These are phyloP conservation scores for Phaedon cochleariae DNA, from an alignment of 2,888 invertebrate genomes.

Conservation along the genomic window DNA sequence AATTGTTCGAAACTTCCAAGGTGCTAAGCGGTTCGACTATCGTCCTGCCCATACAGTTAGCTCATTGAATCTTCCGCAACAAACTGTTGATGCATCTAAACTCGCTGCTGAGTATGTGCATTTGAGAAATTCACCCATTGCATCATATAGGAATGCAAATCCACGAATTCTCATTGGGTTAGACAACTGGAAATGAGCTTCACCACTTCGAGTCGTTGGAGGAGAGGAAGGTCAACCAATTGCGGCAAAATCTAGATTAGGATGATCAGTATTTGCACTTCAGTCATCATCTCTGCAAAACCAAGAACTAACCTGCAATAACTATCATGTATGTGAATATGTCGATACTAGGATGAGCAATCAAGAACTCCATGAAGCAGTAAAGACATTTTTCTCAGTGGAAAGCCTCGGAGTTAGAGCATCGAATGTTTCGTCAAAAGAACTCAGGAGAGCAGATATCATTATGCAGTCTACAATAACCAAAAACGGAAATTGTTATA, in stretches of 20 bases:
- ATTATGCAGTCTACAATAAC: background rate
- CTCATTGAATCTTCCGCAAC: background rate
- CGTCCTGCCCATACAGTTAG: background rate
- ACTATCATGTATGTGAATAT: slow-evolving; percentile 10
- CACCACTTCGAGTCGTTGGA: slow-evolving; percentile 19
- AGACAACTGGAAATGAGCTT: slow-evolving; percentile 20
- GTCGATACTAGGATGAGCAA: background rate
- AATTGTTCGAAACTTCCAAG: background rate
- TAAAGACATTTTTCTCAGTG: slow-evolving; percentile 21
- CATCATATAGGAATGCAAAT: slow-evolving; percentile 9
- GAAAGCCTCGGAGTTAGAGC: slow-evolving; percentile 27
- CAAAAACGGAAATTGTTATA: slow-evolving; percentile 6
- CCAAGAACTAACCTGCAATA: background rate
- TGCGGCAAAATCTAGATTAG: slow-evolving; percentile 38
- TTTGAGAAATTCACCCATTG: slow-evolving; percentile 9
- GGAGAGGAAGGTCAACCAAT: slow-evolving; percentile 26
- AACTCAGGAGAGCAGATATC: slow-evolving; percentile 10
- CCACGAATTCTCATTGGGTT: slow-evolving; percentile 21
- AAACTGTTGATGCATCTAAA: background rate
- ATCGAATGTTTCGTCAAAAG: background rate
- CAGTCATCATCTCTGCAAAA: background rate
- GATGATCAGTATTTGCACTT: slow-evolving; percentile 33
- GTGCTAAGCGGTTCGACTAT: background rate
- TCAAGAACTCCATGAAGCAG: slow-evolving; percentile 6
- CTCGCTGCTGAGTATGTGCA: background rate